A percentile compares a stretch with the other conserved stretches of the same genome.
Conservation (phyloP, 2,113 vertebrate species). For the Lichenostomus cassidix region DNA sequence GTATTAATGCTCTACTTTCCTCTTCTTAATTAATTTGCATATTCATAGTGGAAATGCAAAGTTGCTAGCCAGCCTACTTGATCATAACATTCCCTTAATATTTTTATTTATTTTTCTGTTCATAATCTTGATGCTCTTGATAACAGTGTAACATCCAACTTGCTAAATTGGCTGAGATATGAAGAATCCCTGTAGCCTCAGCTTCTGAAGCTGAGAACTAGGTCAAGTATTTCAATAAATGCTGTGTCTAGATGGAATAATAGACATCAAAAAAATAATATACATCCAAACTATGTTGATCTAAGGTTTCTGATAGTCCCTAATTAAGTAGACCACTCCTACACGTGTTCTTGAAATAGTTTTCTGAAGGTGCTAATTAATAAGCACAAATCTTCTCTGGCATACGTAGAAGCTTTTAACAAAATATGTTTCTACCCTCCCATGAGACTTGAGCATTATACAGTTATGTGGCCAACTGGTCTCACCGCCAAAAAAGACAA, state of each 20-base stretch:
- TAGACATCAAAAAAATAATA: neutral
- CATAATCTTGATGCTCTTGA: neutral
- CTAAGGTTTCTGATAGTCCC: neutral
- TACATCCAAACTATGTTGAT: neutral
- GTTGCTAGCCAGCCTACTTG: neutral
- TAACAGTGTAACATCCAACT: neutral
- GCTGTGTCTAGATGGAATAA: neutral
- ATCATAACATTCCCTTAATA: neutral
- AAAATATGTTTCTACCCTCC: neutral
- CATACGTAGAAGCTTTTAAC: neutral
- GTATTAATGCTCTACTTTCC: neutral
- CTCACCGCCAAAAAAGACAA: neutral
- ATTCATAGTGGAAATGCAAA: neutral
- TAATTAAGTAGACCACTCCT: constrained; percentile 3
- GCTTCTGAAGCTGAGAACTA: neutral
- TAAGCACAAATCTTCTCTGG: neutral
- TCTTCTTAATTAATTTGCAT: neutral
- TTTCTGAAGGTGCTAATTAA: constrained; percentile 27
- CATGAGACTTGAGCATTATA: neutral
- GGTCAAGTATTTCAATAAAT: neutral
- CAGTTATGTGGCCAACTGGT: neutral
- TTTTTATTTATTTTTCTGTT: neutral
- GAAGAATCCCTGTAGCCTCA: neutral
- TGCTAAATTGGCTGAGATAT: neutral
- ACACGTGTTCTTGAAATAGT: constrained; percentile 4